Evolutionary conservation across 1,140 invertebrate species (phyloP).

Genomic region (Nephila pilipes): DNA sequence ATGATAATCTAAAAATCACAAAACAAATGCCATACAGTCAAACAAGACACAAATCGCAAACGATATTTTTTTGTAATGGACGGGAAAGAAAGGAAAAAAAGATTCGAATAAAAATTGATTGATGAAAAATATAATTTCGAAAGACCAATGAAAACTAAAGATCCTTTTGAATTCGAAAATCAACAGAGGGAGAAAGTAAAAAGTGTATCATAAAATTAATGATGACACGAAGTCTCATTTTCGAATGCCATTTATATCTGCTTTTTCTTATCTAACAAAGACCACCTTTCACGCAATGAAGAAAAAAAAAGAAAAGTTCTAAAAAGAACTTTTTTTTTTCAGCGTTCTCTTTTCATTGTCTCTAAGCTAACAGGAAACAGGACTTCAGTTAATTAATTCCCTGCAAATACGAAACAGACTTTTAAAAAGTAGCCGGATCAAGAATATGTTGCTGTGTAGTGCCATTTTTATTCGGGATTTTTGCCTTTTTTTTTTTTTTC

Average conservation of each 20-base stretch:
- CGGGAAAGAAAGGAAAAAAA: neutral
- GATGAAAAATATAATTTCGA: neutral
- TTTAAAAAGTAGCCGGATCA: conserved; percentile 25
- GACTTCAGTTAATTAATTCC: conserved; percentile 49
- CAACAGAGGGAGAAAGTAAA: neutral
- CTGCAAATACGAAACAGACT: conserved; percentile 12
- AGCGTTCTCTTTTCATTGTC: neutral
- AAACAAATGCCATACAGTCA: no score
- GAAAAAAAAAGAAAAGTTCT: neutral
- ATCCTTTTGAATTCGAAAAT: neutral
- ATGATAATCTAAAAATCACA: no score
- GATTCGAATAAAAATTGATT: neutral
- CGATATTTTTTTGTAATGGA: no score
- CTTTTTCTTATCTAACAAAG: neutral
- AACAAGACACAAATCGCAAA: no score
- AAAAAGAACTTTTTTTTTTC: neutral
- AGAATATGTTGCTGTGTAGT: neutral
- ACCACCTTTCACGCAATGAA: neutral
- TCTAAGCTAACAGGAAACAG: neutral
- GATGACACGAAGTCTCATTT: neutral
- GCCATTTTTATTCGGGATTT: neutral
- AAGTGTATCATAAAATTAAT: conserved; percentile 18
- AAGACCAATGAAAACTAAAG: neutral
- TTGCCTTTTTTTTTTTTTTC: neutral
- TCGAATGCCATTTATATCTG: conserved; percentile 17